Percentiles rank a stretch among this genome's conserved stretches.
These are phyloP conservation scores for Camarhynchus parvulus DNA, from an alignment of 2,113 vertebrate species.

Conservation along the genomic window DNA sequence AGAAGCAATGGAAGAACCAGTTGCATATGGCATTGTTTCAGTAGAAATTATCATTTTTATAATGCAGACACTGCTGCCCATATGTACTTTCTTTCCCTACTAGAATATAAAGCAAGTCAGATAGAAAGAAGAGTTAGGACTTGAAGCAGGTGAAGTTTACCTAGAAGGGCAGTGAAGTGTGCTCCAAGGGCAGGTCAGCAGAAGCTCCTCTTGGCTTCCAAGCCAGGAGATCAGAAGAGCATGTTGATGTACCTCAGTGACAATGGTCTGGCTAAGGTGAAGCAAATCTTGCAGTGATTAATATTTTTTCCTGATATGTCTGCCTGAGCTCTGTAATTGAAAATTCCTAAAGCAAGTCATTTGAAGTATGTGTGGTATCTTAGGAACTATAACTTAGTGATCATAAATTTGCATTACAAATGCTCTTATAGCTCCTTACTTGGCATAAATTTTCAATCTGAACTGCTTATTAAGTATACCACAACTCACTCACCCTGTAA, in stretches of 20 bases:
- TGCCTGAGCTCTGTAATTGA: conserved; percentile 28
- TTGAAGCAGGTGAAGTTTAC: background rate
- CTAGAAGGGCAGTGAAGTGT: background rate
- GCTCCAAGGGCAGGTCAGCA: background rate
- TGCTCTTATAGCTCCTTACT: background rate
- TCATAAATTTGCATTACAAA: conserved; percentile 62
- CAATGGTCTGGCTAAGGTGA: background rate
- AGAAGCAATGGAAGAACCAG: background rate
- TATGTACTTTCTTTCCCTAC: background rate
- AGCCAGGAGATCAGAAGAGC: background rate
- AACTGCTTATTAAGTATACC: conserved; percentile 39
- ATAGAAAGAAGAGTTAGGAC: background rate
- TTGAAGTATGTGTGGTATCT: conserved; percentile 41
- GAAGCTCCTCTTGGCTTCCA: background rate
- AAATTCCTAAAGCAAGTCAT: conserved; percentile 36
- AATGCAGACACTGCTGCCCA: background rate
- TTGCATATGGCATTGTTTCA: background rate
- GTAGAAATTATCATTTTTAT: background rate
- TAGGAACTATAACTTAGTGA: conserved; percentile 26
- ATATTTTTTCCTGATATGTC: background rate
- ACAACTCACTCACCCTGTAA: conserved; percentile 25
- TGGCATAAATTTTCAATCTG: conserved; percentile 9
- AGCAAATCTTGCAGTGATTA: background rate
- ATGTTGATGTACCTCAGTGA: background rate
- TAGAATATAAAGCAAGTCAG: background rate